These are phyloP conservation scores for Iphiclides podalirius DNA, from an alignment of 2,888 invertebrate species.

Conservation along the genomic window DNA sequence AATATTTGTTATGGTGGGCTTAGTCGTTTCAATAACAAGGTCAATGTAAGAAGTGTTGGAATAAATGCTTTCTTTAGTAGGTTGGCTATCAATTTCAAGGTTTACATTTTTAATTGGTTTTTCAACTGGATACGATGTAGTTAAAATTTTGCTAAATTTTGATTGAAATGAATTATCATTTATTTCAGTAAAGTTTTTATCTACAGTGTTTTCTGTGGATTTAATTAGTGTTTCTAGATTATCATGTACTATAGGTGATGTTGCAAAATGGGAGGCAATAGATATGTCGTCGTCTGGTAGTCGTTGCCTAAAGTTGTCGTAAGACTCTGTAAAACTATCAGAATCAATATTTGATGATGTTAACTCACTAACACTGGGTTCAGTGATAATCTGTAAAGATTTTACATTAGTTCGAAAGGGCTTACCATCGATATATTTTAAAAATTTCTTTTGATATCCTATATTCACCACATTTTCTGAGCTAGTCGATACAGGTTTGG, in stretches of 20 bases:
- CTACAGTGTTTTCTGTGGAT: conserved; percentile 41
- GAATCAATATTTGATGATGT: conserved; percentile 37
- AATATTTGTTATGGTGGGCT: conserved; percentile 33
- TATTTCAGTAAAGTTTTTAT: conserved; percentile 35
- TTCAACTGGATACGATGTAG: conserved; percentile 41
- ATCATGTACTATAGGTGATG: conserved; percentile 34
- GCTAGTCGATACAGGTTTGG: conserved; percentile 39
- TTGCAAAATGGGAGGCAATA: conserved; percentile 38
- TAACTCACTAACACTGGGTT: conserved; percentile 43
- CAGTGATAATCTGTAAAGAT: conserved; percentile 60
- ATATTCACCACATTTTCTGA: conserved; percentile 60
- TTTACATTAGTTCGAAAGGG: conserved; percentile 49
- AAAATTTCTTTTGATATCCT: conserved; percentile 58
- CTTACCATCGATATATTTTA: conserved; percentile 51
- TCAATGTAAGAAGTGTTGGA: conserved; percentile 29
- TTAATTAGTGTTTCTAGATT: conserved; percentile 41
- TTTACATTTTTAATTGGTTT: conserved; percentile 53
- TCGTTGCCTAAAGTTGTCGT: conserved; percentile 3
- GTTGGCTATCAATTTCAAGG: conserved; percentile 40
- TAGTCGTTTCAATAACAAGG: conserved; percentile 35
- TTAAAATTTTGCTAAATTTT: conserved; percentile 51
- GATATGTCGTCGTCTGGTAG: conserved; percentile 6
- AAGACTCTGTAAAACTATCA: conserved; percentile 32
- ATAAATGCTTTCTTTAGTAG: conserved; percentile 32
- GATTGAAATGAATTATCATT: conserved; percentile 45